phyloP scores from a whole-genome alignment of 2,797 vertebrate species.

The Falco berigora region DNA sequence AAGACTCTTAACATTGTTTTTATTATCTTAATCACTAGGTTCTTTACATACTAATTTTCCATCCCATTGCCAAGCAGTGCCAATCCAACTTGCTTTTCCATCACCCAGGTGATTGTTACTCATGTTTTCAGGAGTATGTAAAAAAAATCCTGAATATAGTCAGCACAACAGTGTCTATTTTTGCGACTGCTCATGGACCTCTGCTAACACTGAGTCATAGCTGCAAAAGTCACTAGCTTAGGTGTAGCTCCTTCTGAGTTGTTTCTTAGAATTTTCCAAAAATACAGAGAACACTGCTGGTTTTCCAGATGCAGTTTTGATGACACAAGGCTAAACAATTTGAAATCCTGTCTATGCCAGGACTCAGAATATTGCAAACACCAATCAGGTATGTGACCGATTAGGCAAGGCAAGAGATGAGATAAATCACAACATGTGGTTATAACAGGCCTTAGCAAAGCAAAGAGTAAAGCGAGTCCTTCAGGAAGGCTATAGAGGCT shows the following conservation, averaged over 20 bases:
- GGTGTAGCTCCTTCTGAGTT: neutral
- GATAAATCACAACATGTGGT: constrained; percentile 29
- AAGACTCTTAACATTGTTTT: constrained; percentile 56
- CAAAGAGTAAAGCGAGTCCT: neutral
- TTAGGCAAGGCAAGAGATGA: constrained; percentile 56
- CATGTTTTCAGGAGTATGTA: constrained; percentile 20
- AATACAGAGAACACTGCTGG: neutral
- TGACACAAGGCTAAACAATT: constrained; percentile 46
- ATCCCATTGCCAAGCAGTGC: constrained; percentile 14
- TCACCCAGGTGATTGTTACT: constrained; percentile 60
- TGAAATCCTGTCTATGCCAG: neutral
- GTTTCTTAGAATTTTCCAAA: neutral
- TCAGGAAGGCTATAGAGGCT: neutral
- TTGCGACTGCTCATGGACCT: neutral
- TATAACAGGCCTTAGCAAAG: constrained; percentile 57
- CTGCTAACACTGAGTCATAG: neutral
- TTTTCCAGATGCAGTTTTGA: neutral
- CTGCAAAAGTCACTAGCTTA: neutral
- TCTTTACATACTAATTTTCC: constrained; percentile 65
- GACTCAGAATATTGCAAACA: constrained; percentile 23
- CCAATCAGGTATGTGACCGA: neutral
- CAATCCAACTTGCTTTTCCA: neutral
- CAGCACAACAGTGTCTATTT: neutral
- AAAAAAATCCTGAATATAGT: neutral
- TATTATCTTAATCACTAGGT: constrained; percentile 61